These are phyloP conservation scores for Metopolophium dirhodum DNA, from an alignment of 1,140 invertebrate species.

Conservation along the genomic window DNA sequence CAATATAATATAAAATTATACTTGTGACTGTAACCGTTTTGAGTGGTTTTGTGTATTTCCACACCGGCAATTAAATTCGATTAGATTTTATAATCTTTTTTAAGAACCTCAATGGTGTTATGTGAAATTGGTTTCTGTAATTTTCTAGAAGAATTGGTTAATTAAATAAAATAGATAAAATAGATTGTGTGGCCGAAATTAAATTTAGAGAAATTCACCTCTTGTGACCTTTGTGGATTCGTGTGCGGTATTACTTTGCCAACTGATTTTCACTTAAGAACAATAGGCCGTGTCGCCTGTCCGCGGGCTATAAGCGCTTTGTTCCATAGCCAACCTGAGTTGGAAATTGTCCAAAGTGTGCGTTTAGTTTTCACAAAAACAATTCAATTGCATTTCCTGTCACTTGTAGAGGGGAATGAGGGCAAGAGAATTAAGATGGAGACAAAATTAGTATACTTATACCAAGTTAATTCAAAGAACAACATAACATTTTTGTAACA, in stretches of 20 bases:
- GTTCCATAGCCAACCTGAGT: constrained; percentile 35
- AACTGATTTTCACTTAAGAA: constrained; percentile 53
- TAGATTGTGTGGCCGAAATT: constrained; percentile 4
- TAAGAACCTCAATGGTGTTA: not conserved
- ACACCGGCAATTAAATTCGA: not conserved
- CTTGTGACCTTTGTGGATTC: not conserved
- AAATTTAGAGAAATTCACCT: not conserved
- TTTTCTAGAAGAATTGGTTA: not conserved
- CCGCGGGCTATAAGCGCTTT: constrained; percentile 7
- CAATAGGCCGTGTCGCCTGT: constrained; percentile 32
- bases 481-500: not conserved
- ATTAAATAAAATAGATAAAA: constrained; percentile 40
- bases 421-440: not conserved
- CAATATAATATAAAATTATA: not conserved
- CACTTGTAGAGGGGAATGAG: not conserved
- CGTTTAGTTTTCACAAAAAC: constrained; percentile 30
- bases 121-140: not conserved
- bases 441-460: not conserved
- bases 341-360: constrained; percentile 39
- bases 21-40: not conserved
- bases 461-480: not conserved
- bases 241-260: constrained; percentile 8
- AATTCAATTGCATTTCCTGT: not conserved
- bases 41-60: not conserved
- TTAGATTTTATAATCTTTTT: not conserved